Percentiles rank a stretch among this genome's conserved stretches.
phyloP scores from a whole-genome alignment of 1,140 invertebrate species.

The Ceratina australensis region DNA sequence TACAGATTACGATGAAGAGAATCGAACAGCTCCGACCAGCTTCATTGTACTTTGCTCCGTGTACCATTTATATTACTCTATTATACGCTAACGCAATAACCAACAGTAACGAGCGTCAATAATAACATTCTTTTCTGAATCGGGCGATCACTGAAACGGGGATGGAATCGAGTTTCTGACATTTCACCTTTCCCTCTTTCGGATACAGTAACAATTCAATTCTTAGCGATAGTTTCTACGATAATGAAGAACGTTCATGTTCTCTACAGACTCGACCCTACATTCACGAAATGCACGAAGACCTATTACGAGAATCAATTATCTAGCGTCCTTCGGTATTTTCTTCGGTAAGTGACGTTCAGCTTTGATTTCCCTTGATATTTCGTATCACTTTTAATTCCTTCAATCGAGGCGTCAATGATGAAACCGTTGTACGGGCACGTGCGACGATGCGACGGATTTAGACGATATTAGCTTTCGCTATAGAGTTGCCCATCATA shows the following conservation, averaged over 20 bases:
- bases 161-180: constrained; percentile 53
- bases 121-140: constrained; percentile 45
- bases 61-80: constrained; percentile 43
- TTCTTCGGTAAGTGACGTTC: neutral
- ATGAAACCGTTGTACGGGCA: constrained; percentile 6
- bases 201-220: constrained; percentile 24
- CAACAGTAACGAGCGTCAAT: constrained; percentile 55
- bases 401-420: neutral
- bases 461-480: constrained; percentile 81
- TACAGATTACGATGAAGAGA: neutral
- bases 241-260: constrained; percentile 42
- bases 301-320: constrained; percentile 36
- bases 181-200: neutral
- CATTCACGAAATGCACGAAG: constrained; percentile 49
- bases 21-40: neutral
- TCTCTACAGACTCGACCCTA: constrained; percentile 54
- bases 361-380: constrained; percentile 2
- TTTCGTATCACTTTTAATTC: neutral
- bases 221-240: constrained; percentile 39
- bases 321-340: neutral
- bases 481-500: constrained; percentile 82
- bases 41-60: constrained; percentile 27
- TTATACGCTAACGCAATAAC: constrained; percentile 51
- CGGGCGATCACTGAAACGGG: constrained; percentile 38
- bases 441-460: neutral